Evolutionary conservation across 1,140 invertebrate genomes (phyloP), one percentile per base, ranked within the genome.

Genomic region (Doryteuthis pealeii): DNA sequence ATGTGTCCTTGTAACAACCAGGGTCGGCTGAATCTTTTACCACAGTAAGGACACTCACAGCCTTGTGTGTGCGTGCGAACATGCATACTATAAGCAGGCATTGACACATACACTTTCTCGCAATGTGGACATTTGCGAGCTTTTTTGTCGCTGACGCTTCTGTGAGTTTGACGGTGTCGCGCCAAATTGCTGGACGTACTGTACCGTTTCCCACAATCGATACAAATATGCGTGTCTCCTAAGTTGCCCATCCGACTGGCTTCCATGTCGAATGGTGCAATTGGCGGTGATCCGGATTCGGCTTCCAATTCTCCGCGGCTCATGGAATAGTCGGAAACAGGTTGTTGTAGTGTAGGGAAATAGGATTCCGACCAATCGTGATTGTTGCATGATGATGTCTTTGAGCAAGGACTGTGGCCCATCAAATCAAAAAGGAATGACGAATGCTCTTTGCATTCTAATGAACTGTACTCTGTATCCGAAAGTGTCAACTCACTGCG

Each of bases 31-130:
- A 99, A 72, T 93, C 91, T 87, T 99, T 99, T 62, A 35, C 95
- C 95, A 88, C 97, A 99, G n/a, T 96, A 92, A 28, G 92, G 90
- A 84, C 98, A 99, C 10, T 95, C 93, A 88, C 96, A 97, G 8
- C 93, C 93, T 83, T 96, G 94, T 85, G 93, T 94, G 86, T 98
- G 96, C 0, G 96, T 99, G 28, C 98, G 90, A 54, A 98, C 90
- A 89, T 99, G 96, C 97, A 99, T 99, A 33, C 96, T 95, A 76
- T 98, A 90, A 0, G 97, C 97, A 0, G 97, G 96, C 96, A 98
- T 99, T 76, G 94, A 96, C 10, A 99, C 96, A 88, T 99, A 99
- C 0, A 95, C 94, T 86, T 98, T 97, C 73, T 90, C 88, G 85
- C 97, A 99, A 67, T 95, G 95, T 73, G 93, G 92, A 89, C 97